Evolutionary conservation across 2,888 invertebrate species (phyloP), one percentile per base, ranked within the genome.

Genomic region (Dasypolia templi): DNA sequence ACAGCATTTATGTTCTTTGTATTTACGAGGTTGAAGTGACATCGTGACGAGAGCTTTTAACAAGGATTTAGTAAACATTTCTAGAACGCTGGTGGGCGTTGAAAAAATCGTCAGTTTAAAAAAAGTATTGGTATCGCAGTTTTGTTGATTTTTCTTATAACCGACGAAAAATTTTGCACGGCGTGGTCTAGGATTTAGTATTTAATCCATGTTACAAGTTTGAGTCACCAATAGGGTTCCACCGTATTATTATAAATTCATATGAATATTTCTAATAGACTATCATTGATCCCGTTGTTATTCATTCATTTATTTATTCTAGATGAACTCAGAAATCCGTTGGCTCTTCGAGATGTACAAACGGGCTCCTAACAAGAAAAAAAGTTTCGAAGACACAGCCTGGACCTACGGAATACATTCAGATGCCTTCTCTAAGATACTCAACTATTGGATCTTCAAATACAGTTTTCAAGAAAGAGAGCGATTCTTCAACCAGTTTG

Each of bases 361-460:
- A 0, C 89, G 91, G 0, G n/a, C 22, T 9, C 2, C 65, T 3
- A 87, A 92, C 32, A 95, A 96, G 12, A 88, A 88, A 19, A 90
- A 91, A 22, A 93, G 93, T 44, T 83, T 97, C 29, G 97, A 98
- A 91, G 97, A 97, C 62, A 94, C 96, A 0, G 97, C 96, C 1
- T 99, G 98, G 94, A 96, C 97, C 68, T 99, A 99, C 89, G 99
- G 99, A 0, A 97, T 99, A 83, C 97, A 98, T 87, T 95, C 97
- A 0, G 96, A 97, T 2, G 97, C 97, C 32, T 93, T 98, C 32
- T 94, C 96, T 19, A 96, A 97, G 66, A 94, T 99, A 44, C 93
- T 98, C 42, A 95, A 97, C 2, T 97, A 98, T 90, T 99, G 99
- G 99, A 96, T 96, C 39, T 97, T 97, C 49, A 96, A 97, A 56